Conservation (phyloP, 2,797 vertebrate genomes). For the Antennarius maculatus region DNA sequence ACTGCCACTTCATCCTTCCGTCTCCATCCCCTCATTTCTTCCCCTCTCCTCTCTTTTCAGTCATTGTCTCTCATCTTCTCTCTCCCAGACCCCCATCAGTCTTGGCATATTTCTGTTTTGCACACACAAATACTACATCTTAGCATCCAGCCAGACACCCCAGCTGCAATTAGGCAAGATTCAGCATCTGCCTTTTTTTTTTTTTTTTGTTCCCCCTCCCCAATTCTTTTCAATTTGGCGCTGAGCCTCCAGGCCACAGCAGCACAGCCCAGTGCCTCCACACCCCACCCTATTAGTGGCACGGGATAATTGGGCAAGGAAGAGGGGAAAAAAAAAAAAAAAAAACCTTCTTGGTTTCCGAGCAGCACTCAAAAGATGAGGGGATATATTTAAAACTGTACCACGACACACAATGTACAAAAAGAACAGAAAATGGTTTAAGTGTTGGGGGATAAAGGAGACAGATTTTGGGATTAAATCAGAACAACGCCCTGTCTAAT, state of each 20-base stretch:
- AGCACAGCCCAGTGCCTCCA: slow-evolving; percentile 73
- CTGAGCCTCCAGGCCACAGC: slow-evolving; percentile 66
- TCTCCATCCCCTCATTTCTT: slow-evolving; percentile 46
- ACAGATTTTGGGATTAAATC: slow-evolving; percentile 50
- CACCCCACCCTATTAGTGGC: slow-evolving; percentile 76
- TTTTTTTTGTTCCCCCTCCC: slow-evolving; percentile 19
- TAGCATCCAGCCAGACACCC: slow-evolving; percentile 50
- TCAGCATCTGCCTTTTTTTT: slow-evolving; percentile 61
- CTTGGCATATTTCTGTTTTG: slow-evolving; percentile 19
- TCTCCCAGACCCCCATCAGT: slow-evolving; percentile 44
- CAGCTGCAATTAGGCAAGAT: slow-evolving; percentile 71
- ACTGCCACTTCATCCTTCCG: slow-evolving; percentile 59
- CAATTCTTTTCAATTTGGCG: slow-evolving; percentile 71
- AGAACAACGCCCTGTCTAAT: slow-evolving; percentile 55
- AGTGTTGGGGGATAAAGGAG: slow-evolving; percentile 25
- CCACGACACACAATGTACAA: slow-evolving; percentile 1
- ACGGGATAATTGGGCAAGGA: slow-evolving; percentile 76
- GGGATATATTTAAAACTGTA: slow-evolving; percentile 65
- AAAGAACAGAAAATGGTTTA: slow-evolving; percentile 6
- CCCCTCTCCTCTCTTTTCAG: slow-evolving; percentile 30
- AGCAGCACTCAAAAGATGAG: slow-evolving; percentile 53
- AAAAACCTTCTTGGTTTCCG: slow-evolving; percentile 52
- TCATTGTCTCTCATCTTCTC: slow-evolving; percentile 52
- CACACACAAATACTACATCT: slow-evolving; percentile 17
- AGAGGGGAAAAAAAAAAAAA: not conserved